Evolutionary conservation across 2,797 vertebrate species (phyloP).

Genomic region (Sebastes iracundus): DNA sequence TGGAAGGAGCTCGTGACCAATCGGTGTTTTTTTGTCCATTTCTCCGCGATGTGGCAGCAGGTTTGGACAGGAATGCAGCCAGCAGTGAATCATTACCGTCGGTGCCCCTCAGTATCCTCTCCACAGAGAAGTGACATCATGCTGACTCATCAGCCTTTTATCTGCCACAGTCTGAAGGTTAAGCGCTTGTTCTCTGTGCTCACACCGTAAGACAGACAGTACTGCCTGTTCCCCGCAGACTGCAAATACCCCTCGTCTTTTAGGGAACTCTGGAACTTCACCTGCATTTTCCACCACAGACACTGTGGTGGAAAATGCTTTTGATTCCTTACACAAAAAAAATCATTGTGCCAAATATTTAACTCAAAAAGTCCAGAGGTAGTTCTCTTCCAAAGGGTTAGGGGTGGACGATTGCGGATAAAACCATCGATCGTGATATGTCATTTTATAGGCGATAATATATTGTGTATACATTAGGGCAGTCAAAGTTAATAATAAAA

Average conservation of each 20-base stretch:
- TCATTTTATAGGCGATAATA: neutral
- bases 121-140: constrained; percentile 57
- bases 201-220: neutral
- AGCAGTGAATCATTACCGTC: constrained; percentile 63
- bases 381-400: neutral
- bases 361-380: neutral
- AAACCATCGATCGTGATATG: neutral
- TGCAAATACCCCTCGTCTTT: neutral
- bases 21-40: constrained; percentile 1
- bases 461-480: too few species aligned
- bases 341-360: neutral
- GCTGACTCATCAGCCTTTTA: constrained; percentile 69
- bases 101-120: constrained; percentile 37
- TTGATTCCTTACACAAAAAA: neutral
- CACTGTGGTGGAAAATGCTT: too few species aligned
- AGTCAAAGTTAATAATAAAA: too few species aligned
- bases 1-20: constrained; percentile 44
- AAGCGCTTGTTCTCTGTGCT: constrained; percentile 6
- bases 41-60: constrained; percentile 53
- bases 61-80: constrained; percentile 63
- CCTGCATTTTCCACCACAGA: neutral
- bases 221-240: neutral
- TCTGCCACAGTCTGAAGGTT: constrained; percentile 63
- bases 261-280: neutral
- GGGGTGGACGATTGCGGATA: neutral